These are phyloP conservation scores for Dryobotodes eremita DNA, from an alignment of 2,888 invertebrate genomes.

Conservation along the genomic window DNA sequence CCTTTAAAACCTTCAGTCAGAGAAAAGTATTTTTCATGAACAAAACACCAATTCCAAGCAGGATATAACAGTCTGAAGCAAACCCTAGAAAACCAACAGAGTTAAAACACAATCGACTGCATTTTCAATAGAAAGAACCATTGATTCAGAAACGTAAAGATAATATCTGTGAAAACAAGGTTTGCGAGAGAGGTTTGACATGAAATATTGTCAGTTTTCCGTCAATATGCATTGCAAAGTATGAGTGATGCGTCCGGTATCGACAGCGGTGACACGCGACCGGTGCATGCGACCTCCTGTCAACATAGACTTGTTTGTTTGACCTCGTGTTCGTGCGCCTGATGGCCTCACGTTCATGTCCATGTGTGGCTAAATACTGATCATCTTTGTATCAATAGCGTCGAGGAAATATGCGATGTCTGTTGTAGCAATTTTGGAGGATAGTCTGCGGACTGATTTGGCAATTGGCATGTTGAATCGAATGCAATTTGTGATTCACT, in stretches of 20 bases:
- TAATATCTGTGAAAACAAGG: constrained; percentile 60
- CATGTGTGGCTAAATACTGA: constrained; percentile 44
- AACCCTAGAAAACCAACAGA: constrained; percentile 22
- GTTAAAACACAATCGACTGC: constrained; percentile 25
- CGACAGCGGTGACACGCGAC: constrained; percentile 59
- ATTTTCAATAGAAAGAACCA: constrained; percentile 57
- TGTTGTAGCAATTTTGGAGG: constrained; percentile 12
- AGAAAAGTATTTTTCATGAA: neutral
- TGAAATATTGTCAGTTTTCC: constrained; percentile 68
- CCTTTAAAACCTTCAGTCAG: neutral
- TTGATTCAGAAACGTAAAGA: constrained; percentile 56
- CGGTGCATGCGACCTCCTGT: constrained; percentile 42
- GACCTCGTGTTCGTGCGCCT: constrained; percentile 44
- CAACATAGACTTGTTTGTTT: constrained; percentile 56
- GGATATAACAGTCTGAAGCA: constrained; percentile 11
- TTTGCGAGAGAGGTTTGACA: constrained; percentile 57
- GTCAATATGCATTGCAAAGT: constrained; percentile 64
- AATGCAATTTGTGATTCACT: neutral
- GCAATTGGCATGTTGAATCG: neutral
- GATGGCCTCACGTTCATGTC: constrained; percentile 26
- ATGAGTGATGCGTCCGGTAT: constrained; percentile 63
- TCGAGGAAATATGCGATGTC: constrained; percentile 16
- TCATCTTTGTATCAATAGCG: constrained; percentile 48
- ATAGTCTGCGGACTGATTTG: constrained; percentile 18
- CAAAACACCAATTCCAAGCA: constrained; percentile 15